Conservation (phyloP, 2,113 vertebrate genomes). For the Pteropus alecto region DNA sequence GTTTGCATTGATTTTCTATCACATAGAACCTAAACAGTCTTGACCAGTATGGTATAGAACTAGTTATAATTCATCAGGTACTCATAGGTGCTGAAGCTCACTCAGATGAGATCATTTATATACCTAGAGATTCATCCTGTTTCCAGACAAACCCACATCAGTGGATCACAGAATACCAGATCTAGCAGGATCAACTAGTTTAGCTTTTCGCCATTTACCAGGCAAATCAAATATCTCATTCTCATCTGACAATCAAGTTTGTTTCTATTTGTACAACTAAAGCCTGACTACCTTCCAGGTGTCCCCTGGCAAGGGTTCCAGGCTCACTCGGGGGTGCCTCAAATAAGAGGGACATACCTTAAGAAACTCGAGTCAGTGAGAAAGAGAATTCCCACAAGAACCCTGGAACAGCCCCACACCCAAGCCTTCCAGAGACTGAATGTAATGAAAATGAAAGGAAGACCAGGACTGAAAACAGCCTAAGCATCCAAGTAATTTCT, state of each 20-base stretch:
- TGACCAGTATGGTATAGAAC: background rate
- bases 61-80: background rate
- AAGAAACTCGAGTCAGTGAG: background rate
- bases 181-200: background rate
- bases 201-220: background rate
- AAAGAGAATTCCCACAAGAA: background rate
- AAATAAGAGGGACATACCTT: background rate
- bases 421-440: background rate
- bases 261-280: background rate
- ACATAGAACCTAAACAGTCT: background rate
- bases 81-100: background rate
- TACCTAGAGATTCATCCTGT: background rate
- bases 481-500: background rate
- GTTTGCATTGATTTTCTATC: background rate
- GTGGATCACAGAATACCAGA: background rate
- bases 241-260: background rate
- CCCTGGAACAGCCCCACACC: background rate
- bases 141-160: background rate
- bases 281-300: background rate
- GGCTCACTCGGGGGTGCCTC: background rate
- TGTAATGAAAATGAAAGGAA: background rate
- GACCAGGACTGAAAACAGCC: background rate
- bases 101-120: background rate
- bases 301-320: background rate
- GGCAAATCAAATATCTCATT: background rate